These are phyloP conservation scores for Lysandra coridon DNA, from an alignment of 2,888 invertebrate species.

Conservation along the genomic window DNA sequence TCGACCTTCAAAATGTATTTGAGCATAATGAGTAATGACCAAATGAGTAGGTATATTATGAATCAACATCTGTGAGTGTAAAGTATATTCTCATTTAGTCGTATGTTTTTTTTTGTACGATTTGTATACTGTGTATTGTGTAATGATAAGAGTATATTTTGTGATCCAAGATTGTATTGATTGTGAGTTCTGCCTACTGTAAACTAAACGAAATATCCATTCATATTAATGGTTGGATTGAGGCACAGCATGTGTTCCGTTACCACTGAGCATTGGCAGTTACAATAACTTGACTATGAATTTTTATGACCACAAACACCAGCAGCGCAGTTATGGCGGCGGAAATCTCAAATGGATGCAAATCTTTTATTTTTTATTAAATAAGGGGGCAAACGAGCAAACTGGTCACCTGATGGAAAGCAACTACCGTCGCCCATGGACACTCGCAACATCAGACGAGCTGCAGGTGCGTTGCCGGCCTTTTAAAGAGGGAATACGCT, in stretches of 20 bases:
- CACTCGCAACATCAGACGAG: no score
- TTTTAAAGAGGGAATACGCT: no score
- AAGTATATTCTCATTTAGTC: not conserved
- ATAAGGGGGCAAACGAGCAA: no score
- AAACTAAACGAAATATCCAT: not conserved
- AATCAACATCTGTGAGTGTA: not conserved
- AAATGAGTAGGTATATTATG: not conserved
- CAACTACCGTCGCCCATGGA: no score
- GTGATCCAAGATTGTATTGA: no score
- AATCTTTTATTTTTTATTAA: not conserved
- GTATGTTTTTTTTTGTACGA: not conserved
- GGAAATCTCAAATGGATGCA: not conserved
- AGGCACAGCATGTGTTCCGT: not conserved
- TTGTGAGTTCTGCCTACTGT: no score
- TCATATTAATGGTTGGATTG: not conserved
- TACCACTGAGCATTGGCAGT: not conserved
- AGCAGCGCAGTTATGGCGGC: not conserved
- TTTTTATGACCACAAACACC: not conserved
- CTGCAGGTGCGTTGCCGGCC: no score
- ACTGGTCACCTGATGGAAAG: no score
- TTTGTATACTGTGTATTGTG: not conserved
- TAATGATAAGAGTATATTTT: no score
- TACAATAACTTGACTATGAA: not conserved
- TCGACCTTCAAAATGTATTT: not conserved
- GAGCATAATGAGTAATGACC: not conserved